Evolutionary conservation across 2,797 vertebrate genomes (phyloP), one percentile per base, ranked within the genome.

Genomic region (Adrianichthys oophorus): DNA sequence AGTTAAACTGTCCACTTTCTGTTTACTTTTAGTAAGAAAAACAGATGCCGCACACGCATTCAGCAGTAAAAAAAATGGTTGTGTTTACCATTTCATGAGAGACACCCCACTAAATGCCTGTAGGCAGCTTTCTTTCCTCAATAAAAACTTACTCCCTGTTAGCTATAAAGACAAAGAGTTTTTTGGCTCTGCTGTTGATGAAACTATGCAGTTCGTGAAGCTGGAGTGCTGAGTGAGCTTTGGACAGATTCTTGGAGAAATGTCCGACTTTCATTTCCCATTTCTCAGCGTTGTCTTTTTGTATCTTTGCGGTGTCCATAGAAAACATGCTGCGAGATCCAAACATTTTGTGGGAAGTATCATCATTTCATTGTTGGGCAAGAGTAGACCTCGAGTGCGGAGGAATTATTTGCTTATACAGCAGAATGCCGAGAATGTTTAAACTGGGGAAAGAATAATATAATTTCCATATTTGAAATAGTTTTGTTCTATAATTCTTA

Each of bases 221-320:
- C 54, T 70, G 70, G 72, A 81, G 77, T 80, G n/a, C 70, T 62
- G 67, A 73, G 49, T 52, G 67, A 69, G 16, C 37, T 57, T 12
- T 47, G 62, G 74, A 81, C 74, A 84, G 74, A 60, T 86, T 85
- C 76, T 80, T 88, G 82, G 79, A 82, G 50, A 13, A 24, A 52
- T 68, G 83, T 52, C 63, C 69, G 68, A 70, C 68, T 70, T 62
- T 76, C 79, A 68, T 76, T 84, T 78, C 58, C 72, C 66, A 67
- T 88, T 88, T 78, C 65, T 64, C 66, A 72, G 68, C 72, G 71
- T 78, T 79, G 68, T 78, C 60, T 68, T 67, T 37, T 12, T 57
- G 19, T 48, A 63, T 72, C 70, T 49, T 52, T 59, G 62, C 15
- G 59, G 71, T 86, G 85, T 84, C 85, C 72, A 67, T 65, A 72